Conservation (phyloP, 2,113 vertebrate species). For the Callorhinus ursinus region DNA sequence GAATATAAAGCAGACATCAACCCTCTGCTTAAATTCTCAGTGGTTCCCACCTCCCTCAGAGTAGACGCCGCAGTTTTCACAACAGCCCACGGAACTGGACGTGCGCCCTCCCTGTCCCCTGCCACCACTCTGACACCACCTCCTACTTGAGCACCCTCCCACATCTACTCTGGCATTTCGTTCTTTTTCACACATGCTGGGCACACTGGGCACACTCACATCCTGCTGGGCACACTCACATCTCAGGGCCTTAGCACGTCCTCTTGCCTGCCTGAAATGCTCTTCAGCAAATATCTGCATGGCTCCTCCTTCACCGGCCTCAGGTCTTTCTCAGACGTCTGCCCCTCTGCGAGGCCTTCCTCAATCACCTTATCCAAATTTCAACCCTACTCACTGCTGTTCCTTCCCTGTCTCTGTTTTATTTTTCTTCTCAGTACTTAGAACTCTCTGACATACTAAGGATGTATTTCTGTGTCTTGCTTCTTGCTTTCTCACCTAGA, state of each 20-base stretch:
- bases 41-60: neutral
- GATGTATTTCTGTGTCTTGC: neutral
- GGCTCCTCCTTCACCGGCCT: neutral
- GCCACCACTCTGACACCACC: neutral
- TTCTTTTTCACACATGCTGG: neutral
- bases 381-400: neutral
- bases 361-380: neutral
- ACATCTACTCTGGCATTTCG: neutral
- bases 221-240: neutral
- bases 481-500: neutral
- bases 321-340: neutral
- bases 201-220: neutral
- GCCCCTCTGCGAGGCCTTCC: neutral
- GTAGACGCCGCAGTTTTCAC: neutral
- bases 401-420: neutral
- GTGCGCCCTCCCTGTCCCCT: neutral
- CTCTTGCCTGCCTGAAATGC: neutral
- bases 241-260: neutral
- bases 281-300: neutral
- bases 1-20: neutral
- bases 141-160: neutral
- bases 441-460: neutral
- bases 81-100: neutral
- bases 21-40: neutral
- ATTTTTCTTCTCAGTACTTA: neutral